phyloP scores from a whole-genome alignment of 2,888 invertebrate species.

The Pseudolycoriella hygida region DNA sequence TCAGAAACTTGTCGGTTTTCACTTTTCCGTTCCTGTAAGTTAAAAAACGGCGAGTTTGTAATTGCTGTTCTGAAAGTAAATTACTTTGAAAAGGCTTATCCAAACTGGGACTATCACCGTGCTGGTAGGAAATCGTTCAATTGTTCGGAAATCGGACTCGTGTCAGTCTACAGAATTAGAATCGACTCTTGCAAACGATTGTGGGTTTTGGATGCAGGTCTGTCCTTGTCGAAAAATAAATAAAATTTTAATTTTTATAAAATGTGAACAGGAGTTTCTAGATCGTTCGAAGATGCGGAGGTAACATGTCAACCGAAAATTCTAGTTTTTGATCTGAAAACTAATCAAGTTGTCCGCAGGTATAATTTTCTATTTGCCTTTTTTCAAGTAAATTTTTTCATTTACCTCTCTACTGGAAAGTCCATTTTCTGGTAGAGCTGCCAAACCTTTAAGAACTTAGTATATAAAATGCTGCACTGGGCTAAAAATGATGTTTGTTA shows the following conservation, averaged over 20 bases:
- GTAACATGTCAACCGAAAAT: slow-evolving; percentile 64
- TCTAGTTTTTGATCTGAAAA: slow-evolving; percentile 57
- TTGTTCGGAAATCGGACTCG: slow-evolving; percentile 55
- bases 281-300: slow-evolving; percentile 43
- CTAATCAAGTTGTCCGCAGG: slow-evolving; percentile 43
- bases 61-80: too few species aligned
- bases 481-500: too few species aligned
- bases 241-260: too few species aligned
- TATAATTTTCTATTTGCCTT: too few species aligned
- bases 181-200: slow-evolving; percentile 66
- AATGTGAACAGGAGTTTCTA: slow-evolving; percentile 26
- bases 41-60: too few species aligned
- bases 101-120: slow-evolving; percentile 60
- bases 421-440: too few species aligned
- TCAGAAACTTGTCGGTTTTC: too few species aligned
- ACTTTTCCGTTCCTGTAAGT: too few species aligned
- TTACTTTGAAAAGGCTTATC: slow-evolving; percentile 42
- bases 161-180: slow-evolving; percentile 61
- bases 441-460: too few species aligned
- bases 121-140: slow-evolving; percentile 50
- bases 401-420: too few species aligned
- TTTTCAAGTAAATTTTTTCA: slow-evolving; percentile 10
- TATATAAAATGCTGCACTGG: too few species aligned
- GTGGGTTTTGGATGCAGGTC: slow-evolving; percentile 67
- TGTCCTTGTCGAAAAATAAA: too few species aligned